These are phyloP conservation scores for Philypnodon macrostomus DNA, from an alignment of 2,797 vertebrate species.

Conservation along the genomic window DNA sequence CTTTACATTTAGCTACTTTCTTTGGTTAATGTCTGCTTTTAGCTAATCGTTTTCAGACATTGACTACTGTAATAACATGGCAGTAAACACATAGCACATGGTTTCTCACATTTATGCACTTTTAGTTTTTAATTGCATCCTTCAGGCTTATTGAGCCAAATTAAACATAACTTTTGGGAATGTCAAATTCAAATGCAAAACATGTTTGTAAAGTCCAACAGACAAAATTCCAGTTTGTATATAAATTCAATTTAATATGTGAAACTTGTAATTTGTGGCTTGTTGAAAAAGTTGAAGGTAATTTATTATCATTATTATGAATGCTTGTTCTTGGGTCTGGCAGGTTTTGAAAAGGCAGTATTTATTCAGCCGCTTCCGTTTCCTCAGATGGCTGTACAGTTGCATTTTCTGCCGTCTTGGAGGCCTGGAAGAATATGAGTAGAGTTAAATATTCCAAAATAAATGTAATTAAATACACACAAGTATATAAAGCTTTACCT, in stretches of 20 bases:
- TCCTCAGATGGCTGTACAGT: constrained; percentile 61
- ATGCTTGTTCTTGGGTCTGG: constrained; percentile 59
- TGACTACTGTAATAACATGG: too few species aligned
- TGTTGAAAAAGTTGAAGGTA: constrained; percentile 29
- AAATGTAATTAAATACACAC: too few species aligned
- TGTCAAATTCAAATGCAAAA: neutral
- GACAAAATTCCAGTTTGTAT: constrained; percentile 11
- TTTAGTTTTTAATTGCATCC: constrained; percentile 24
- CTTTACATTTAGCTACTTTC: too few species aligned
- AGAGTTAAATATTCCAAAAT: too few species aligned
- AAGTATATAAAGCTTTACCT: constrained; percentile 73
- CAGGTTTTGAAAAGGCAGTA: constrained; percentile 51
- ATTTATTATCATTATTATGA: constrained; percentile 30
- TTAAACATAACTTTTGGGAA: constrained; percentile 11
- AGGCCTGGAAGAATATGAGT: constrained; percentile 48
- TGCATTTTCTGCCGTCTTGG: constrained; percentile 70
- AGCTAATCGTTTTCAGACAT: too few species aligned
- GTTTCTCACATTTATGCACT: constrained; percentile 40
- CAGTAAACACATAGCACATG: constrained; percentile 60
- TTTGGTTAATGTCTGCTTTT: too few species aligned
- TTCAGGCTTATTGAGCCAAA: constrained; percentile 29
- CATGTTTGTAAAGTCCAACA: constrained; percentile 11
- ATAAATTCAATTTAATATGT: constrained; percentile 33
- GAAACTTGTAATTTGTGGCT: constrained; percentile 28
- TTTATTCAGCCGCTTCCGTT: constrained; percentile 56